phyloP scores from a whole-genome alignment of 2,888 invertebrate genomes.

The Gryllus longicercus region DNA sequence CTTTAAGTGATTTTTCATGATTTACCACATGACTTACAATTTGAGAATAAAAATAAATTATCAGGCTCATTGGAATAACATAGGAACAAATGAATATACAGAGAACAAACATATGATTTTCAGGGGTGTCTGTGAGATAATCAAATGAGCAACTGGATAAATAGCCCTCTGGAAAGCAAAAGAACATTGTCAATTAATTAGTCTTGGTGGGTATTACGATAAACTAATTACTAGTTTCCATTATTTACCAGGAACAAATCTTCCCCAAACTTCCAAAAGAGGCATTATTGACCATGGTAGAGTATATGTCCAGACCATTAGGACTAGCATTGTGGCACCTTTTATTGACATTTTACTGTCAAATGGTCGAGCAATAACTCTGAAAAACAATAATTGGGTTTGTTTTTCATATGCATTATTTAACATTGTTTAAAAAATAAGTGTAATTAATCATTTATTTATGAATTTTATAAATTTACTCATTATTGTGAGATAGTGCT shows the following conservation, averaged over 20 bases:
- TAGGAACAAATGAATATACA: conserved; percentile 76
- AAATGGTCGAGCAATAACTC: conserved; percentile 76
- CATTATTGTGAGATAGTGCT: neutral
- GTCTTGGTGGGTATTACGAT: neutral
- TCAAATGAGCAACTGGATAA: conserved; percentile 82
- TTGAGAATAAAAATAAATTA: conserved; percentile 80
- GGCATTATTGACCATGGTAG: conserved; percentile 81
- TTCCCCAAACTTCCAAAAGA: conserved; percentile 77
- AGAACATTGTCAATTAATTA: neutral
- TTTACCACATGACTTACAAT: conserved; percentile 83
- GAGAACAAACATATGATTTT: conserved; percentile 72
- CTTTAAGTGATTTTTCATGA: conserved; percentile 77
- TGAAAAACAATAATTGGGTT: conserved; percentile 44
- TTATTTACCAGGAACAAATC: conserved; percentile 70
- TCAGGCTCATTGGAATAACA: conserved; percentile 70
- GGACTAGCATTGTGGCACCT: conserved; percentile 73
- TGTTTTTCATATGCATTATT: too few species aligned
- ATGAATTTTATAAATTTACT: neutral
- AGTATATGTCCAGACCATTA: conserved; percentile 70
- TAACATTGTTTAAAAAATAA: too few species aligned
- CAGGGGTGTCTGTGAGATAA: conserved; percentile 73
- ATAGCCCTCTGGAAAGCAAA: conserved; percentile 71
- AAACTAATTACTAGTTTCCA: neutral
- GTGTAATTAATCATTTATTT: neutral
- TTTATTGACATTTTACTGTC: conserved; percentile 76